Percentiles rank a stretch among this genome's conserved stretches.
These are phyloP conservation scores for Thripadectes ignobilis DNA, from an alignment of 2,797 vertebrate genomes.

Conservation along the genomic window DNA sequence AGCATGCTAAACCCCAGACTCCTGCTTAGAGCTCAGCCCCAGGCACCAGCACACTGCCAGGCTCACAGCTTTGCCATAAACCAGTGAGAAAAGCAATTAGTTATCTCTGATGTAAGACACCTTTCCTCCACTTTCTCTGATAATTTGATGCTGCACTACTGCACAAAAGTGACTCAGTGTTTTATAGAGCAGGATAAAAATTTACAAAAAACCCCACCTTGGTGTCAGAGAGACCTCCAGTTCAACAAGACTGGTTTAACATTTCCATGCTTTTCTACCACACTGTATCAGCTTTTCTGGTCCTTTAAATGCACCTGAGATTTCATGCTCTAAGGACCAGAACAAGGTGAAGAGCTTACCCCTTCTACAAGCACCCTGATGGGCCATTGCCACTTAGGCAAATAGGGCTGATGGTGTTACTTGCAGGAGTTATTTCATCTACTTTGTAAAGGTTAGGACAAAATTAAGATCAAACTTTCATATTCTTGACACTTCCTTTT, in stretches of 20 bases:
- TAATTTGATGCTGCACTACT: background rate
- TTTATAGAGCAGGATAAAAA: background rate
- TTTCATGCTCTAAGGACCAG: background rate
- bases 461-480: constrained; percentile 51
- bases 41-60: fast-evolving
- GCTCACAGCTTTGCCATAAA: background rate
- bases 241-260: background rate
- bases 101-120: background rate
- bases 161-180: background rate
- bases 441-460: constrained; percentile 56
- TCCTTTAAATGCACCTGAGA: background rate
- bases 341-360: background rate
- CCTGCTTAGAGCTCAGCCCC: background rate
- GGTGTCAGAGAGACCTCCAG: background rate
- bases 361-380: background rate
- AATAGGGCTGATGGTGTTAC: background rate
- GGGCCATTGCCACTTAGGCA: background rate
- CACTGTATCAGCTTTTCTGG: fast-evolving
- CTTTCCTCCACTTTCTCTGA: background rate
- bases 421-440: constrained; percentile 8
- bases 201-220: fast-evolving
- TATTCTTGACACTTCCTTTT: background rate
- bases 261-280: background rate
- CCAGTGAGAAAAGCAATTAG: background rate
- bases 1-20: background rate